phyloP scores from a whole-genome alignment of 2,113 vertebrate genomes.

The Grantiella picta region DNA sequence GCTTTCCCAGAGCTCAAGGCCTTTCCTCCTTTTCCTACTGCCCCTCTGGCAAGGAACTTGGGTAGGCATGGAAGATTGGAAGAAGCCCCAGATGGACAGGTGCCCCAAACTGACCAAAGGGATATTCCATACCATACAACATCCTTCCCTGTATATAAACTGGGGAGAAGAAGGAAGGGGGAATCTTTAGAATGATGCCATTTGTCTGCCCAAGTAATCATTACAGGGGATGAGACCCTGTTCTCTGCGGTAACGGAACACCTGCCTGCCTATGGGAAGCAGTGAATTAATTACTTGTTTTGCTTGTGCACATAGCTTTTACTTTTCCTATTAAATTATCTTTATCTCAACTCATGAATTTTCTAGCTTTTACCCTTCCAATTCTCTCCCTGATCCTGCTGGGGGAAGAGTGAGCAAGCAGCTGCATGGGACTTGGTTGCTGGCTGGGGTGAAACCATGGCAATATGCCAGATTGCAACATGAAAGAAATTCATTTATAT shows the following conservation, averaged over 20 bases:
- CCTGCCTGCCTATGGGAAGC: background rate
- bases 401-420: background rate
- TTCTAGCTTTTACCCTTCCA: background rate
- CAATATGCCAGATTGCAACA: background rate
- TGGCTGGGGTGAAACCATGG: background rate
- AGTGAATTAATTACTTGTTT: background rate
- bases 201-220: background rate
- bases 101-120: background rate
- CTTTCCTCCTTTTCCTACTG: background rate
- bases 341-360: background rate
- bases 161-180: background rate
- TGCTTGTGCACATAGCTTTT: background rate
- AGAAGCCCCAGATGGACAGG: background rate
- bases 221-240: background rate
- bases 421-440: background rate
- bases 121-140: background rate
- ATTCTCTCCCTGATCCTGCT: background rate
- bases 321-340: background rate
- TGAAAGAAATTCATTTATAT: background rate
- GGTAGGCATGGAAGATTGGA: rapidly evolving
- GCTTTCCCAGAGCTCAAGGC: background rate
- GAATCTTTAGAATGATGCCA: background rate
- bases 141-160: background rate
- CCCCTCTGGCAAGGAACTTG: background rate
- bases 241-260: background rate